phyloP scores from a whole-genome alignment of 2,113 vertebrate genomes.

The Pongo abelii region DNA sequence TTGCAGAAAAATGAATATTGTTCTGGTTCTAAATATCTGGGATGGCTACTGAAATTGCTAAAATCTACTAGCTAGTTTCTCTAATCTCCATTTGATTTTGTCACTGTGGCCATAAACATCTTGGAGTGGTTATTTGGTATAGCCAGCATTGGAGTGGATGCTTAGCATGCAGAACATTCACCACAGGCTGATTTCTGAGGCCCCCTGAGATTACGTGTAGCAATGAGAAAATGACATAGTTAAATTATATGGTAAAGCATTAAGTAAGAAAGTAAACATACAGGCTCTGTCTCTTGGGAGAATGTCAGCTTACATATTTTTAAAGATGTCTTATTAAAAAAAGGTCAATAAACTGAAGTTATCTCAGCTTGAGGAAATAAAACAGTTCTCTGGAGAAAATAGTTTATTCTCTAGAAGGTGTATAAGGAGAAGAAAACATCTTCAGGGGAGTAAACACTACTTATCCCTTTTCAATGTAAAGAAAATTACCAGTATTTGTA shows the following conservation, averaged over 20 bases:
- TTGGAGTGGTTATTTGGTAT: background rate
- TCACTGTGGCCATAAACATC: background rate
- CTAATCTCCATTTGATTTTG: background rate
- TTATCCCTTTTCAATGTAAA: background rate
- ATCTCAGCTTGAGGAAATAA: background rate
- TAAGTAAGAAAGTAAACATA: background rate
- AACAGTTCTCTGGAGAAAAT: background rate
- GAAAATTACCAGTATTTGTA: background rate
- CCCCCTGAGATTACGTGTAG: background rate
- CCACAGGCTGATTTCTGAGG: background rate
- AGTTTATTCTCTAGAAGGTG: background rate
- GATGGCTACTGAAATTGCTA: background rate
- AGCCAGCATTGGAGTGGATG: background rate
- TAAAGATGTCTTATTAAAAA: constrained; percentile 35
- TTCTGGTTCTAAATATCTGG: background rate
- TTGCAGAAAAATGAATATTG: background rate
- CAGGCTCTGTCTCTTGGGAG: background rate
- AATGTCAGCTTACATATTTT: background rate
- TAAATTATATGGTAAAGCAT: background rate
- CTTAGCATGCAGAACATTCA: background rate
- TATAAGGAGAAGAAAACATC: background rate
- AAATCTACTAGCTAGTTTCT: background rate
- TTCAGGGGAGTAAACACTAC: background rate
- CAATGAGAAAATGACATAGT: constrained; percentile 46
- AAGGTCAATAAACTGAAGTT: background rate